phyloP scores from a whole-genome alignment of 2,113 vertebrate genomes.

The Tylochromis polylepis region DNA sequence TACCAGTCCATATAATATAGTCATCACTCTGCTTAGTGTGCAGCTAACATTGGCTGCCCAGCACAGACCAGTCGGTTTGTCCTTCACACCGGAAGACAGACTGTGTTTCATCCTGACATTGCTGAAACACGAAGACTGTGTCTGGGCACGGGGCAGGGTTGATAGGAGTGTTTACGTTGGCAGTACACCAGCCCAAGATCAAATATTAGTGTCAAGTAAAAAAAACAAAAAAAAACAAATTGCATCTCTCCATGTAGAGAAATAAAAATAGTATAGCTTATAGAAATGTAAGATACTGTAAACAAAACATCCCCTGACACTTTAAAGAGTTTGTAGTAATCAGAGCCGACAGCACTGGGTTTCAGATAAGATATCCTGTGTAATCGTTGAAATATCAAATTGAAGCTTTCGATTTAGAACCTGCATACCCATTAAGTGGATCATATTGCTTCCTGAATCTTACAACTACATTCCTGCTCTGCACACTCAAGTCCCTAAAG shows the following conservation, averaged over 20 bases:
- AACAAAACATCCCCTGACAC: background rate
- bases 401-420: background rate
- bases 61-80: conserved; percentile 31
- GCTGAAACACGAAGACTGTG: conserved; percentile 28
- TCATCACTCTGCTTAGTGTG: conserved; percentile 25
- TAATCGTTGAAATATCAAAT: background rate
- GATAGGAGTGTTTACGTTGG: background rate
- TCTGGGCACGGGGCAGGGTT: background rate
- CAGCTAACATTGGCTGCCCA: conserved; percentile 8
- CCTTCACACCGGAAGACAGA: conserved; percentile 37
- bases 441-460: background rate
- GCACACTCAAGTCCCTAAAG: background rate
- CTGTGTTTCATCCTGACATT: conserved; percentile 57
- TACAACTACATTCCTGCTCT: background rate
- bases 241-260: background rate
- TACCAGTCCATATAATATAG: conserved; percentile 37
- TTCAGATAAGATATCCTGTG: background rate
- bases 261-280: background rate
- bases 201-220: background rate
- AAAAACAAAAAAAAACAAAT: background rate
- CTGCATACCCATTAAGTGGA: background rate
- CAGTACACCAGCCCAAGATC: background rate
- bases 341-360: background rate
- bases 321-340: background rate
- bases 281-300: background rate